Evolutionary conservation across 30 jellyfish, hydroid and myxozoan species (phyloP), one percentile per base, ranked within the genome.

Genomic region (Aurelia aurita complex sp. Pacific): DNA sequence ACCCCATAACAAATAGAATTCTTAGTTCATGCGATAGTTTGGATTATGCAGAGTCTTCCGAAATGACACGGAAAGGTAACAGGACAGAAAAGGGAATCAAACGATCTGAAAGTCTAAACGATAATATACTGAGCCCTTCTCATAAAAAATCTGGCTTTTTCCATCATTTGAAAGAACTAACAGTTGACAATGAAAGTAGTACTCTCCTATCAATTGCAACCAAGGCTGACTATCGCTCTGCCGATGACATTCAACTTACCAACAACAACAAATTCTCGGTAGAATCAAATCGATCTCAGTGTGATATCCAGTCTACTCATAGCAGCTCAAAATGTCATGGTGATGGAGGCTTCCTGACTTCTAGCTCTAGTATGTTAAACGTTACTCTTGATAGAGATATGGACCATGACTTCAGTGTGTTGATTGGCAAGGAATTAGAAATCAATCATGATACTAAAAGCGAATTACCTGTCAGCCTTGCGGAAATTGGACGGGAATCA

Each of bases 131-230:
- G 8, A 53, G 87, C 69, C 69, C 82, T 10, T 16, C 32, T 14
- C 67, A 64, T 8, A 84, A 84, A 69, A 84, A 74, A 32, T 70
- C 87, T 29, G 93, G 93, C 14, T 84, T 84, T 50, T 84, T 84
- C 67, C 87, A 84, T 60, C 74, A 84, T 7, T 69, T 84, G 74
- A 84, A 84, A 66, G 93, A 84, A 54, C 64, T 59, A 32, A 73
- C 93, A 6, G 67, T 64, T 11, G 93, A 82, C 33, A 43, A 62
- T 13, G 80, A 60, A 29, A 13, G 43, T 63, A 7, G 79, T 11
- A 14, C 19, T 54, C 3, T 76, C 4, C 4, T 33, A 34, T 33
- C 65, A 60, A 42, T 40, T 53, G 75, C 32, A 29, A 43, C 23
- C 17, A 60, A 35, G 8, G 71, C 18, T 11, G 67, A 34, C 54